Base-by-base conservation (phyloP, 2,888 invertebrate species). In the Lepeophtheirus nordmannii region DNA sequence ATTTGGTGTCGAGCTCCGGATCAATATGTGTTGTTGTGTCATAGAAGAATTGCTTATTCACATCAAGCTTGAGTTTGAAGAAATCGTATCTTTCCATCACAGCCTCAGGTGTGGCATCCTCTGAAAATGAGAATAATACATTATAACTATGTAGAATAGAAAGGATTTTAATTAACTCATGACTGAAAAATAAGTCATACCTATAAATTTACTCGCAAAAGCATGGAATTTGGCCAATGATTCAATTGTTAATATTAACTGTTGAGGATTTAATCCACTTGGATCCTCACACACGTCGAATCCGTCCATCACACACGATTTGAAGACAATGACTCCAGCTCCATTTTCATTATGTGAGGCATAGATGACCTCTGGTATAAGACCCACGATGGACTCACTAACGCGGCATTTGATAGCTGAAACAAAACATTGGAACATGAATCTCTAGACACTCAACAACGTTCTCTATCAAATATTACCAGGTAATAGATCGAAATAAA, bases 291-390 rank as follows among this genome's bases (percentile, higher is more conserved):
- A 14, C 2, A 5, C 8, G 17, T 2, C 5, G 53, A 46, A 46
- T 17, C 53, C 53, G 8, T 46, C 53, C 53, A 46, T 46, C 1
- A n/a, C 53, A 17, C 53, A 46, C n/a, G 53, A 46, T 17, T 46
- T 46, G 53, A 46, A 46, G 53, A 46, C 53, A 5, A 46, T 46
- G 53, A 46, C 53, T 17, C 53, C 53, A 17, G 53, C 53, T n/a
- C 53, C 53, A 46, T 2, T 46, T 46, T n/a, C 2, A 46, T 46
- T 46, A 46, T 46, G 53, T n/a, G 53, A 46, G n/a, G 53, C 53
- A 46, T 46, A 46, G 17, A 46, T 46, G 53, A 46, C 53, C 14
- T 46, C 53, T n/a, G 53, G 53, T 2, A 46, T 2, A 8, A 46
- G 53, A 46, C 8, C 8, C 53, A 14, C 53, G 5, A 46, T 14